Conservation (phyloP, 2,888 invertebrate genomes). For the Agriopis leucophaearia region DNA sequence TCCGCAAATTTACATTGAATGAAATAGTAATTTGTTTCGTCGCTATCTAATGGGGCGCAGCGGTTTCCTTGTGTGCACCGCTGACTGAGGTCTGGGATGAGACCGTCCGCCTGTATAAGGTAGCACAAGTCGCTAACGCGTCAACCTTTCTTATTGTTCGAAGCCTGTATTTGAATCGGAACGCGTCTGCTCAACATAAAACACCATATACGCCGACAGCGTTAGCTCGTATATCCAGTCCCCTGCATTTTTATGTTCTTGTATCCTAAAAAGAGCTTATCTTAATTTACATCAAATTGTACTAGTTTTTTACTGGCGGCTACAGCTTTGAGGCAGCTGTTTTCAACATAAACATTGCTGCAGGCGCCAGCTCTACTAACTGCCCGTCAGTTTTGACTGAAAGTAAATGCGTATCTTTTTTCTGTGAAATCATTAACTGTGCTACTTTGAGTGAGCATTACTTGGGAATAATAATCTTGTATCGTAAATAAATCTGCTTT, state of each 20-base stretch:
- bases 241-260: slow-evolving; percentile 30
- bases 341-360: slow-evolving; percentile 25
- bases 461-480: slow-evolving; percentile 31
- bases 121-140: slow-evolving; percentile 58
- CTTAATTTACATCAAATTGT: slow-evolving; percentile 33
- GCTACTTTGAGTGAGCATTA: slow-evolving; percentile 32
- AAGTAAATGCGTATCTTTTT: slow-evolving; percentile 23
- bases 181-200: slow-evolving; percentile 52
- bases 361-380: slow-evolving; percentile 28
- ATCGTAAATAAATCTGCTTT: slow-evolving; percentile 39
- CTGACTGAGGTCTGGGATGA: slow-evolving; percentile 49
- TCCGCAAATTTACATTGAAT: slow-evolving; percentile 80
- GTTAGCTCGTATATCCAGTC: slow-evolving; percentile 28
- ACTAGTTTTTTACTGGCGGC: slow-evolving; percentile 27
- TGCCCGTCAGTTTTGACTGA: slow-evolving; percentile 27
- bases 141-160: slow-evolving; percentile 73
- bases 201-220: slow-evolving; percentile 42
- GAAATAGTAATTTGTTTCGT: slow-evolving; percentile 81
- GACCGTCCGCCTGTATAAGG: slow-evolving; percentile 62
- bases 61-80: slow-evolving; percentile 65
- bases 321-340: slow-evolving; percentile 16
- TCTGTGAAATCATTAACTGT: slow-evolving; percentile 21
- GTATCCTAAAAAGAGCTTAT: slow-evolving; percentile 33
- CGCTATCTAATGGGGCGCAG: slow-evolving; percentile 55
- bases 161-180: slow-evolving; percentile 64